Evolutionary conservation across 2,888 invertebrate species (phyloP), one percentile per base, ranked within the genome.

Genomic region (Euplexia lucipara): DNA sequence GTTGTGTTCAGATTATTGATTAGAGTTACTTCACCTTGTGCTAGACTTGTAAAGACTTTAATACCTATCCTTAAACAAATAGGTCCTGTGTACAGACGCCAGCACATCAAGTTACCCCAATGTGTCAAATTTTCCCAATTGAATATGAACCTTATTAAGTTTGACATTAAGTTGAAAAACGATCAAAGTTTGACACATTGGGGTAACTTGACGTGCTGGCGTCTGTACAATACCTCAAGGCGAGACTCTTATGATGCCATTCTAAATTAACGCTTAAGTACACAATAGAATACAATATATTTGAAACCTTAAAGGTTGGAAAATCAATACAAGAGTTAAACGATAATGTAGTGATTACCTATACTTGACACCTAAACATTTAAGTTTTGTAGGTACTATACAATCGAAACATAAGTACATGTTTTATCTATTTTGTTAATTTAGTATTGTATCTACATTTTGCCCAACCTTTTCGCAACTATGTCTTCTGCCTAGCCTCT

Each of bases 21-120:
- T 30, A 41, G 30, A 3, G n/a, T 14, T 20, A 41, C 16, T 41
- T 66, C 20, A 63, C 65, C 65, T 71, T 66, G 63, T 39, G 62
- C 39, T 47, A 65, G 65, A 62, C 63, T 41, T 30, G 34, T 16
- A 34, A 41, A 20, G 30, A 39, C 9, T 35, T 16, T 12, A 20
- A 60, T 47, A n/a, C n/a, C n/a, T n/a, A 62, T 71, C 65, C 71
- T 62, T 26, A 71, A 62, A 62, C 35, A 62, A 66, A 62, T 61
- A 34, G 32, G 71, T 16, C 34, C 39, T 47, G 7, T 14, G 61
- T 34, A n/a, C n/a, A n/a, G n/a, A n/a, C n/a, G n/a, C n/a, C n/a
- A n/a, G n/a, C n/a, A n/a, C n/a, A n/a, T n/a, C n/a, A n/a, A n/a
- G n/a, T n/a, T n/a, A n/a, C n/a, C n/a, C n/a, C n/a, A n/a, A n/a